Evolutionary conservation across 2,113 vertebrate species (phyloP).

Genomic region (Alligator mississippiensis): DNA sequence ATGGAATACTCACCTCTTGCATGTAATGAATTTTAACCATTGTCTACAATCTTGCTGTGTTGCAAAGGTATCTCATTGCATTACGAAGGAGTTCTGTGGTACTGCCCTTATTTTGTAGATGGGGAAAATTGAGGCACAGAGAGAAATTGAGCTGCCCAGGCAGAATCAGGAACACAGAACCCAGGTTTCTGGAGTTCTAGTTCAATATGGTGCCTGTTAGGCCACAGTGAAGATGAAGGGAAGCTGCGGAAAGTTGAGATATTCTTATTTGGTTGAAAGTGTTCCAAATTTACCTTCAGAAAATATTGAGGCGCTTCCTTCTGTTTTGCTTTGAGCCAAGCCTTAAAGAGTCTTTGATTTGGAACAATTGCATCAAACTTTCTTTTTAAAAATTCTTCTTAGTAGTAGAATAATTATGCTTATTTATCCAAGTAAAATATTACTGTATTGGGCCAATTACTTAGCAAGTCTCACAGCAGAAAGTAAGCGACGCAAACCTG

Average conservation of each 20-base stretch:
- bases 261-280: rapidly evolving
- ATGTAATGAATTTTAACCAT: background rate
- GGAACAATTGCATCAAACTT: background rate
- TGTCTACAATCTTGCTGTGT: too few relatives aligned
- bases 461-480: background rate
- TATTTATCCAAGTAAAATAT: background rate
- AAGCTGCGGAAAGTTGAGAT: background rate
- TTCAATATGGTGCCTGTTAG: background rate
- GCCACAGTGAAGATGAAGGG: background rate
- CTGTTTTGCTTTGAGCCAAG: rapidly evolving
- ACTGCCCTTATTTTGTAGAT: background rate
- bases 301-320: rapidly evolving
- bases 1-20: background rate
- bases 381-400: background rate
- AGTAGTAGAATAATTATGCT: background rate
- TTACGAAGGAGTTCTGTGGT: background rate
- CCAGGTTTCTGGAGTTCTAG: background rate
- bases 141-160: background rate
- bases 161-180: background rate
- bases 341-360: background rate
- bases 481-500: background rate
- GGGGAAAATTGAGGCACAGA: background rate
- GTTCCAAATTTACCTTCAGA: background rate
- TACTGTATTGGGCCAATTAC: background rate
- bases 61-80: background rate